Percentiles rank a stretch among this genome's conserved stretches.
phyloP scores from a whole-genome alignment of 2,113 vertebrate genomes.

The Lethenteron reissneri region DNA sequence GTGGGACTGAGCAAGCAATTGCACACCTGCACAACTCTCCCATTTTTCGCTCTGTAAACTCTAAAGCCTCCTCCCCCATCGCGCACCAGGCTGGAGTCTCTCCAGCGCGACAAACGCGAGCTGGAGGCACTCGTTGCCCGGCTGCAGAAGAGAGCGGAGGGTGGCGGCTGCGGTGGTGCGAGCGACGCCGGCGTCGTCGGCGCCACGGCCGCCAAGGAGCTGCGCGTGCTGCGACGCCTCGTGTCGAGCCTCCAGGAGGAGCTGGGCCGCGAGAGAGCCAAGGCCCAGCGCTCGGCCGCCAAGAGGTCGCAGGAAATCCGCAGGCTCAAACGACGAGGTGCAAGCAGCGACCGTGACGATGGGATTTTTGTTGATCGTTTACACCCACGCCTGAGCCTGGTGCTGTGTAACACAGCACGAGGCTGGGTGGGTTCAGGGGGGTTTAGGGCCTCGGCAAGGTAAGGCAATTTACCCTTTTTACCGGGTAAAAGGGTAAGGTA shows the following conservation, averaged over 20 bases:
- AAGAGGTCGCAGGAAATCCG: conserved; percentile 40
- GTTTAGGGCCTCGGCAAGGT: too few species aligned
- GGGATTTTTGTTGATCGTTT: too few species aligned
- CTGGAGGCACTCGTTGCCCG: conserved; percentile 27
- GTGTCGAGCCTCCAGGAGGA: conserved; percentile 41
- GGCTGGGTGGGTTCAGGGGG: too few species aligned
- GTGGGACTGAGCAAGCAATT: too few species aligned
- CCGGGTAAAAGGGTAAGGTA: too few species aligned
- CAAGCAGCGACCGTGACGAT: neutral
- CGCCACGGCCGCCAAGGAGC: conserved; percentile 19
- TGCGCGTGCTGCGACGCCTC: conserved; percentile 25
- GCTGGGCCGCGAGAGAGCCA: conserved; percentile 39
- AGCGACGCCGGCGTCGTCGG: neutral
- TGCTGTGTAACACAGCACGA: too few species aligned
- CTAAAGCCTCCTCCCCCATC: too few species aligned
- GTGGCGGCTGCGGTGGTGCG: conserved; percentile 13
- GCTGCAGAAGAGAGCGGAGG: conserved; percentile 19
- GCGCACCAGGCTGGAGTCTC: conserved; percentile 26
- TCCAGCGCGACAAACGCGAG: conserved; percentile 37
- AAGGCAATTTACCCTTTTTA: too few species aligned
- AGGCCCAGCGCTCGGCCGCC: conserved; percentile 23
- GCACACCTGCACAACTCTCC: too few species aligned
- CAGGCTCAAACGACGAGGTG: conserved; percentile 44
- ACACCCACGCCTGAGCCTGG: too few species aligned
- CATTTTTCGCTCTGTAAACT: too few species aligned